Conservation (phyloP, 2,888 invertebrate genomes). For the Acheta domesticus region DNA sequence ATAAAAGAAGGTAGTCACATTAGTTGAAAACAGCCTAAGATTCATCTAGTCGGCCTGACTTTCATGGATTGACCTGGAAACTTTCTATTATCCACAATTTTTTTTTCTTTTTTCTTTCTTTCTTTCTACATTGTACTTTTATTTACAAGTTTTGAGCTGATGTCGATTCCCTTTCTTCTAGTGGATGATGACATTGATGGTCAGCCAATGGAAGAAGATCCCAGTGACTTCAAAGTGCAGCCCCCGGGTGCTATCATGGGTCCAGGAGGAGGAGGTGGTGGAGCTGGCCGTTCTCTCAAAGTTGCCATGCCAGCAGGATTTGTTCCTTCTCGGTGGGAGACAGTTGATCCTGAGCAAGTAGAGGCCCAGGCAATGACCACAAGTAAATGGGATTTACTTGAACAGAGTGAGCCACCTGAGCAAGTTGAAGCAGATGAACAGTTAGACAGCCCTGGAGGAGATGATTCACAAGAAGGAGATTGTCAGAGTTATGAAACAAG, state of each 20-base stretch:
- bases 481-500: conserved; percentile 29
- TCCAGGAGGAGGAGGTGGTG: conserved; percentile 37
- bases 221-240: conserved; percentile 41
- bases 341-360: conserved; percentile 81
- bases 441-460: conserved; percentile 30
- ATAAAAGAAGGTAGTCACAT: too few species aligned
- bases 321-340: conserved; percentile 95
- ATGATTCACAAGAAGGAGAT: conserved; percentile 35
- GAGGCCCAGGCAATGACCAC: conserved; percentile 82
- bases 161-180: conserved; percentile 41
- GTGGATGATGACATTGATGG: conserved; percentile 77
- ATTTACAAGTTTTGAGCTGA: too few species aligned
- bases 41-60: too few species aligned
- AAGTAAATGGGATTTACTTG: conserved; percentile 82
- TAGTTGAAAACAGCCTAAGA: too few species aligned
- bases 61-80: too few species aligned
- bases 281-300: conserved; percentile 44
- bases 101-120: too few species aligned
- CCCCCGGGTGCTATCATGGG: conserved; percentile 38
- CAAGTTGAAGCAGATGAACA: conserved; percentile 32
- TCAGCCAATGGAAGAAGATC: conserved; percentile 59
- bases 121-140: too few species aligned
- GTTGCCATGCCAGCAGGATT: conserved; percentile 61
- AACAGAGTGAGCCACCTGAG: conserved; percentile 49
- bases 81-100: too few species aligned